Conservation (phyloP, 2,888 invertebrate genomes). For the Phengaris arion region DNA sequence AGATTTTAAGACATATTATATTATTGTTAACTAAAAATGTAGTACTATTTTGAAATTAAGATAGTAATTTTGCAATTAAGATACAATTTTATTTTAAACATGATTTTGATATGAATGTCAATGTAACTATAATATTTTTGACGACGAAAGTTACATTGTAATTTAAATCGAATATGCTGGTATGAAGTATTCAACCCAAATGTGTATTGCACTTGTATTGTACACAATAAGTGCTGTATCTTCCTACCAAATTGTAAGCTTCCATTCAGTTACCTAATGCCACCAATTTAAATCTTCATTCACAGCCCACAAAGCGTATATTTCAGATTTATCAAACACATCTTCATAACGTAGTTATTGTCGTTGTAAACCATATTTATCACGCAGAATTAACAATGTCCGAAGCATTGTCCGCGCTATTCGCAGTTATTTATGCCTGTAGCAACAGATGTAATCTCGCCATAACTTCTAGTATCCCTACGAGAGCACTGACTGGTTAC, state of each 20-base stretch:
- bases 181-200: background rate
- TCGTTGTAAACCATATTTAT: conserved; percentile 36
- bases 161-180: background rate
- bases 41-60: too few relatives aligned
- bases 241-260: background rate
- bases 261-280: conserved; percentile 8
- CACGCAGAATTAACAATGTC: conserved; percentile 34
- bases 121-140: too few relatives aligned
- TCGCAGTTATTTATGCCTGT: conserved; percentile 42
- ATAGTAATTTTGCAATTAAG: too few relatives aligned
- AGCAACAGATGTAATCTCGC: conserved; percentile 51
- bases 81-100: too few relatives aligned
- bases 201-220: background rate
- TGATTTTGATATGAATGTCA: too few relatives aligned
- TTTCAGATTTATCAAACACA: conserved; percentile 28
- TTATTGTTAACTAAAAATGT: too few relatives aligned
- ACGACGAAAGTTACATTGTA: too few relatives aligned
- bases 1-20: too few relatives aligned
- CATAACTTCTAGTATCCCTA: conserved; percentile 27
- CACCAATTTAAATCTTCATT: conserved; percentile 21
- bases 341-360: conserved; percentile 32
- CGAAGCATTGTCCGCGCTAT: conserved; percentile 34
- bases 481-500: conserved; percentile 24
- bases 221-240: too few relatives aligned
- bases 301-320: conserved; percentile 8